Conservation (phyloP, 1,140 invertebrate genomes). For the Zaprionus kolodkinae region DNA sequence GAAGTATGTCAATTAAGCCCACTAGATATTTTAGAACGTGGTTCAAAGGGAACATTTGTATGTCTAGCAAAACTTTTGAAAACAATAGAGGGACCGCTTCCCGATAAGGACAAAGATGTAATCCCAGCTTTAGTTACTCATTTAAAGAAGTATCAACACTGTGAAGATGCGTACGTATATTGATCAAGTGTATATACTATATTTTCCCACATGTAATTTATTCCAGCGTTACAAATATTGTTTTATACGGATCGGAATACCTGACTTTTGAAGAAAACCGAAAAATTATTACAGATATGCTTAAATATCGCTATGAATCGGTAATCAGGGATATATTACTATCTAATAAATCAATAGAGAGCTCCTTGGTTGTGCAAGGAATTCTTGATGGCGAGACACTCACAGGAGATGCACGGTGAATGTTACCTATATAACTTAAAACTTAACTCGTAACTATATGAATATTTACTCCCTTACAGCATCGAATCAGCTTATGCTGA, state of each 20-base stretch:
- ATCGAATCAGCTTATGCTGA: conserved; percentile 28
- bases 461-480: neutral
- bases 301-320: neutral
- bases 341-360: neutral
- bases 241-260: conserved; percentile 41
- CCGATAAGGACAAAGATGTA: conserved; percentile 24
- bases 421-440: neutral
- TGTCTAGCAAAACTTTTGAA: conserved; percentile 25
- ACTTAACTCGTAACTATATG: no score
- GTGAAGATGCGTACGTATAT: conserved; percentile 34
- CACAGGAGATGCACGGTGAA: conserved; percentile 68
- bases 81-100: conserved; percentile 6
- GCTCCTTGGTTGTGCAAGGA: conserved; percentile 16
- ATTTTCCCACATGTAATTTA: neutral
- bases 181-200: neutral
- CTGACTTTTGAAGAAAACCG: conserved; percentile 34
- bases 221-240: conserved; percentile 24
- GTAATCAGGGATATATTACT: neutral
- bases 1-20: conserved; percentile 30
- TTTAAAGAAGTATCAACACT: conserved; percentile 12
- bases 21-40: conserved; percentile 54
- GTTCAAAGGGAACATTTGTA: conserved; percentile 36
- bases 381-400: conserved; percentile 54
- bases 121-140: conserved; percentile 20
- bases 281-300: conserved; percentile 12